Base-by-base conservation (phyloP, 2,888 invertebrate species). In the Hermodice carunculata region DNA sequence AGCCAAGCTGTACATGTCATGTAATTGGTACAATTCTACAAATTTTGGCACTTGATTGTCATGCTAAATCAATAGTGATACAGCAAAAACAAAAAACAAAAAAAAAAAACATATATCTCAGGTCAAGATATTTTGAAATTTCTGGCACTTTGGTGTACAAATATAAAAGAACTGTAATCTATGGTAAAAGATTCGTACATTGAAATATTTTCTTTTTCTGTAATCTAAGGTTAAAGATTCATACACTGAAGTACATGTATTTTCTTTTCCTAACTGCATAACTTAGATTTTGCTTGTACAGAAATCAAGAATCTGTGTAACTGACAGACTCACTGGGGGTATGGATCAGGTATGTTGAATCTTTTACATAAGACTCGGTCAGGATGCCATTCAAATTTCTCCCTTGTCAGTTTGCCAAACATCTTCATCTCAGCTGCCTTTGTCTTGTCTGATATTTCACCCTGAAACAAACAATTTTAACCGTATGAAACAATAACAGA, bases 271-370 rank as follows among this genome's bases (percentile, higher is more conserved):
- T 11, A 37, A 11, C 37, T 37, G 8, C 8, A 37, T 19, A 14
- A 44, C 19, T 6, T n/a, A 19, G 19, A 44, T 22, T 19, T 44
- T 44, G 6, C 46, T 44, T 44, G 8, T 14, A 8, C 46, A 44
- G 8, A 19, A 44, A 8, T 6, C 6, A 14, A n/a, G 11, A 14
- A 44, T 8, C 22, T 17, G 11, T 17, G 8, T 44, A 17, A 22
- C 6, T 14, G 11, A 53, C 11, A 19, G 6, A 64, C 78, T 66
- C 69, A 82, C 81, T 90, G 90, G 32, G 89, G 89, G 69, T 90
- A 91, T 0, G 96, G 94, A 83, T 96, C 93, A 0, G 96, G 94
- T 31, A 99, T 91, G 82, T 99, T 98, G 83, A 98, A 98, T 46
- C 97, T 88, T 84, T 94, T 95, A 82, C 95, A 97, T 0, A 99